Evolutionary conservation across 2,113 vertebrate genomes (phyloP), one percentile per base, ranked within the genome.

Genomic region (Cryptotis parvus): DNA sequence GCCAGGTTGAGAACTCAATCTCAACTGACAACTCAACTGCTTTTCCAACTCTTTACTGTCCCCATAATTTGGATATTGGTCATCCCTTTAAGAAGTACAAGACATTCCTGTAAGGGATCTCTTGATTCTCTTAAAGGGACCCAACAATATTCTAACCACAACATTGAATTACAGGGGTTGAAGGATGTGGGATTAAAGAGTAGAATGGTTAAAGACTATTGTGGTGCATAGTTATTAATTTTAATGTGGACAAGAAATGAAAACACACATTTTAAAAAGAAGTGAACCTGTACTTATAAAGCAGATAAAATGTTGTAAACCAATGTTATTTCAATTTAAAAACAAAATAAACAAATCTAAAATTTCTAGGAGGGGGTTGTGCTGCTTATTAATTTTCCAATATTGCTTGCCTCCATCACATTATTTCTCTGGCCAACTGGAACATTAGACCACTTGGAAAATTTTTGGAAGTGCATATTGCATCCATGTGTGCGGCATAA

Each of bases 401-500:
- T 1, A 69, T 86, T 45, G 69, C 49, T 22, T 18, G 27, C 43
- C 84, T 41, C 87, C 31, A 74, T 75, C 68, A 4, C 81, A 35
- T 52, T 85, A 61, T 79, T 92, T 65, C 65, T 84, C 77, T 31
- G 6, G 75, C 61, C 55, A 70, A 96, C 82, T 29, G 52, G 63
- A 74, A 80, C 49, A 31, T 83, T 49, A 37, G 73, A 15, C 18
- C 39, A 4, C 61, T 89, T 92, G 94, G 82, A 87, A 72, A 26
- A 6, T 58, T 52, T 70, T 58, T 72, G 10, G 35, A 85, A 74
- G 87, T 82, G 49, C 55, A 35, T 76, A 69, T 94, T 94, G 52
- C 49, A 18, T 93, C 96, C 92, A 93, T 73, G 90, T 96, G 94
- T 76, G 58, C 43, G 49, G 70, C 0, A 4, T 9, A 66, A 90